A percentile compares a stretch with the other conserved stretches of the same genome.
phyloP scores from a whole-genome alignment of 2,797 vertebrate genomes.

The Oreochromis mossambicus region DNA sequence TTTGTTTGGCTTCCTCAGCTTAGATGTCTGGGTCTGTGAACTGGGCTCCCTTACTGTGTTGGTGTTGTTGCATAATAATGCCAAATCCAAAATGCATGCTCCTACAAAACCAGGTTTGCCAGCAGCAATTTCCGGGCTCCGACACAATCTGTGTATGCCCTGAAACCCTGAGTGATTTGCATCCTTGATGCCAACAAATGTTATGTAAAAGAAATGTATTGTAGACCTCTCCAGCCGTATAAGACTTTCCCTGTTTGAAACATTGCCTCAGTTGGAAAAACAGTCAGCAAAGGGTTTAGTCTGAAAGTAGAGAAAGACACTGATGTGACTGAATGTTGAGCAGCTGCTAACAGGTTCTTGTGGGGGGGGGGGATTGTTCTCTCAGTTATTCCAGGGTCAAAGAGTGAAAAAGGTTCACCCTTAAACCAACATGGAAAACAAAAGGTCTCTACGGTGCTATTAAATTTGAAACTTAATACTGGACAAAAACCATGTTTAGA shows the following conservation, averaged over 20 bases:
- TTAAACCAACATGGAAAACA: background rate
- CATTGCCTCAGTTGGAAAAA: background rate
- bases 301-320: background rate
- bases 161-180: background rate
- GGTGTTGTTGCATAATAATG: background rate
- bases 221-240: background rate
- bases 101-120: background rate
- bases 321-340: background rate
- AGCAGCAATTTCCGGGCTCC: background rate
- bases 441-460: background rate
- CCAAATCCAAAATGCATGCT: background rate
- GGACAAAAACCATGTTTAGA: background rate
- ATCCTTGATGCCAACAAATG: background rate
- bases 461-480: background rate
- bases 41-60: background rate
- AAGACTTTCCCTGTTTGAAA: background rate
- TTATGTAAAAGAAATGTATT: background rate
- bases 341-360: background rate
- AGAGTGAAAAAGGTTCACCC: background rate
- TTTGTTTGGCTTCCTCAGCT: background rate
- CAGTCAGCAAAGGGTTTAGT: background rate
- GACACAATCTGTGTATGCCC: background rate
- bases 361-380: accelerated
- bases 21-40: background rate
- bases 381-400: background rate